Evolutionary conservation across 2,797 vertebrate genomes (phyloP).

Genomic region (Microcaecilia unicolor): DNA sequence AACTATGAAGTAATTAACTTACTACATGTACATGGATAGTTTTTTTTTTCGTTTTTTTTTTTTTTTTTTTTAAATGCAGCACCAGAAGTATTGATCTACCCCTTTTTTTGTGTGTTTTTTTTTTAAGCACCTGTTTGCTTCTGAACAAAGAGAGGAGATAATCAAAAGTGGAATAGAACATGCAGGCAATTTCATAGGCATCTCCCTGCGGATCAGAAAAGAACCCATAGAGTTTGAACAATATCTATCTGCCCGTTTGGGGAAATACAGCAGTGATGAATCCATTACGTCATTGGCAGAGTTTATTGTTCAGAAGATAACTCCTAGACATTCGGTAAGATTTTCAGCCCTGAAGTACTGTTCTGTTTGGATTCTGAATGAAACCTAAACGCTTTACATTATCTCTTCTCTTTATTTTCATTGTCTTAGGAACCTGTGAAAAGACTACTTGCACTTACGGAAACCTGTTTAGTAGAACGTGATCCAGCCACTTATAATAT

Average conservation of each 20-base stretch:
- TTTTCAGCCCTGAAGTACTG: no score
- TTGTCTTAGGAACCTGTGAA: conserved; percentile 80
- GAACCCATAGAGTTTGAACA: conserved; percentile 81
- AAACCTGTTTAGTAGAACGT: conserved; percentile 92
- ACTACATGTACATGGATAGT: no score
- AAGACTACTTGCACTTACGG: conserved; percentile 86
- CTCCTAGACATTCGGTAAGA: conserved; percentile 81
- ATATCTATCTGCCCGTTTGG: conserved; percentile 81
- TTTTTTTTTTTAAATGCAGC: neutral
- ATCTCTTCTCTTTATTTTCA: neutral
- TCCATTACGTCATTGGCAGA: conserved; percentile 96
- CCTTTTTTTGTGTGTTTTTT: conserved; percentile 14
- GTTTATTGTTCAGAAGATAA: conserved; percentile 94
- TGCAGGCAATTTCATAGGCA: conserved; percentile 91
- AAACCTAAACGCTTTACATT: neutral
- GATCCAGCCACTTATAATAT: conserved; percentile 97
- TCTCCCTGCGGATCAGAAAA: conserved; percentile 80
- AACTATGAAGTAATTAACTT: neutral
- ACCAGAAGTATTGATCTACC: neutral
- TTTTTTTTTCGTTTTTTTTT: no score
- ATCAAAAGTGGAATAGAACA: conserved; percentile 93
- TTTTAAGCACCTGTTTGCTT: conserved; percentile 88
- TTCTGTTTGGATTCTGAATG: no score
- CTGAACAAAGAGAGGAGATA: conserved; percentile 91
- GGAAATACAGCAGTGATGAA: conserved; percentile 93